Base-by-base conservation (phyloP, 2,888 invertebrate genomes). In the Meiosimyza platycephala region DNA sequence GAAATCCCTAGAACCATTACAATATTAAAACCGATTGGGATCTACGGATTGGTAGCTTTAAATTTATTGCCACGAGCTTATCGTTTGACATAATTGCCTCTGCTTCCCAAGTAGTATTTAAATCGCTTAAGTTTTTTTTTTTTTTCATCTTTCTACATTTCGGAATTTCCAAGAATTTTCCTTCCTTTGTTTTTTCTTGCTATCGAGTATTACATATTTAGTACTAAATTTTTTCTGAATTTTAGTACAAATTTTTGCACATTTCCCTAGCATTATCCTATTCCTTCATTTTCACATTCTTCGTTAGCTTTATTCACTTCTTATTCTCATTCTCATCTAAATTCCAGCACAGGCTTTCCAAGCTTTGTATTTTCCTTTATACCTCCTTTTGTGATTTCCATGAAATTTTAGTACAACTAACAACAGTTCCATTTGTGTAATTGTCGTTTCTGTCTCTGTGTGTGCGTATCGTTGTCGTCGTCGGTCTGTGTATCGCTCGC, bases 171-270 rank as follows among this genome's bases (percentile, higher is more conserved):
- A 11, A 52, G 48, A 9, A 13, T 13, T 18, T 57, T 76, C 22
- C 28, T 70, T 16, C 11, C 69, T 59, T 63, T 16, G 16, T 66
- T 66, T 64, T 22, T 69, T 18, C 5, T n/a, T 48, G 59, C 50
- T 16, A 13, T 64, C 16, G 51, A 57, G 18, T 65, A 71, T 48
- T 28, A 22, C 40, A 66, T 70, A 48, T 63, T 63, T 63, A 48
- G 63, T 48, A 63, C 55, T 51, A 13, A 13, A 63, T 52, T 28
- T 28, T 28, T 28, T 28, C 28, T 4, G 4, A 28, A 28, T 28
- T 70, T 59, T 67, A 67, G 64, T 22, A 62, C 47, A 65, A 15
- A 57, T 55, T 54, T 69, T 74, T 68, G 28, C 13, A 55, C 51
- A 71, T 68, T 13, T 54, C 66, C 64, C 13, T 28, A 18, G 9